phyloP scores from a whole-genome alignment of 1,140 invertebrate species.

The Drosophila sulfurigaster region DNA sequence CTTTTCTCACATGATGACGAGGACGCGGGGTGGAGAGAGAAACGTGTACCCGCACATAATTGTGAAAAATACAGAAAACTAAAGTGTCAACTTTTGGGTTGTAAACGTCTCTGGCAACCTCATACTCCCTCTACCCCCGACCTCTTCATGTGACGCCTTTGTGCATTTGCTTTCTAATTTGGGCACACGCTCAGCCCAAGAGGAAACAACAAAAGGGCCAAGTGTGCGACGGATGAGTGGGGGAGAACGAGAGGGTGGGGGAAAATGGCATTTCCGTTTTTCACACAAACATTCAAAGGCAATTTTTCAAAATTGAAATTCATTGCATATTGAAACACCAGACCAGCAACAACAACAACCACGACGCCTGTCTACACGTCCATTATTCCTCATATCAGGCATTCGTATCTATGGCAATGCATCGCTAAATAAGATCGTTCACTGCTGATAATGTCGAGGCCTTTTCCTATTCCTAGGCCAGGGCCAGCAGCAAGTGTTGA shows the following conservation, averaged over 20 bases:
- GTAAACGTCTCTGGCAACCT: constrained; percentile 51
- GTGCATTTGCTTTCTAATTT: constrained; percentile 77
- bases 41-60: constrained; percentile 81
- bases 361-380: constrained; percentile 52
- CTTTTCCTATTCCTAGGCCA: background rate
- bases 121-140: constrained; percentile 5
- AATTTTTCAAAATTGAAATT: constrained; percentile 83
- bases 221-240: constrained; percentile 38
- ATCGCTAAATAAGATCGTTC: constrained; percentile 70
- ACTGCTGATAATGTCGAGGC: constrained; percentile 44
- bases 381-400: constrained; percentile 66
- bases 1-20: constrained; percentile 19
- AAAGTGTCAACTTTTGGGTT: constrained; percentile 72
- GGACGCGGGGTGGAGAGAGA: constrained; percentile 20
- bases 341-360: background rate
- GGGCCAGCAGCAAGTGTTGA: constrained; percentile 66
- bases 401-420: constrained; percentile 65
- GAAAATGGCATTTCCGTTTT: constrained; percentile 74
- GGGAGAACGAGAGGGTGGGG: background rate
- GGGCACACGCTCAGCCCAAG: constrained; percentile 66
- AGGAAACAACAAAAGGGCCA: constrained; percentile 58
- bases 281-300: constrained; percentile 75
- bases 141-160: constrained; percentile 23
- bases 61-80: constrained; percentile 43
- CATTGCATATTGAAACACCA: constrained; percentile 54